Evolutionary conservation across 2,113 vertebrate genomes (phyloP).

Genomic region (Strix uralensis): DNA sequence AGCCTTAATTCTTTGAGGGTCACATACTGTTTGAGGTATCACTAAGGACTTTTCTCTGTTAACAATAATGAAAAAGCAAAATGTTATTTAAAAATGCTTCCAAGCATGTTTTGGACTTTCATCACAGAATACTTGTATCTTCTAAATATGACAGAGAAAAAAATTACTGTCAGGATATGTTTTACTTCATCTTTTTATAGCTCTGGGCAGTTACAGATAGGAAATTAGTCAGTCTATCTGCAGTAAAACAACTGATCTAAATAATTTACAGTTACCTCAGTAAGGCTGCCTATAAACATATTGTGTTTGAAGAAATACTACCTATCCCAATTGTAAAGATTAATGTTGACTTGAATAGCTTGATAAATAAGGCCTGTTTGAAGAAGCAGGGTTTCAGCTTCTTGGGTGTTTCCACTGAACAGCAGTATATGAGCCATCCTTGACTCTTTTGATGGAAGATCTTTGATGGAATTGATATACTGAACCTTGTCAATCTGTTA

Average conservation of each 20-base stretch:
- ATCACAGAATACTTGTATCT: background rate
- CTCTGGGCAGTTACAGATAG: background rate
- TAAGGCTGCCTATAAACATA: background rate
- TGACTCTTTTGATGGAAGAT: constrained; percentile 91
- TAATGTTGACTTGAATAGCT: constrained; percentile 90
- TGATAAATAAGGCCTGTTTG: constrained; percentile 91
- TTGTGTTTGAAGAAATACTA: constrained; percentile 35
- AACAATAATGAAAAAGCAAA: background rate
- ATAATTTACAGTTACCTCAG: background rate
- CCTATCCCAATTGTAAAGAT: constrained; percentile 97
- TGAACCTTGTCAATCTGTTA: constrained; percentile 90
- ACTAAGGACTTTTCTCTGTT: background rate
- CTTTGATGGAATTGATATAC: constrained; percentile 91
- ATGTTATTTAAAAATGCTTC: background rate
- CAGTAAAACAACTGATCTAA: background rate
- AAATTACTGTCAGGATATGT: background rate
- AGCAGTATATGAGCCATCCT: constrained; percentile 87
- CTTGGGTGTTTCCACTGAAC: constrained; percentile 89
- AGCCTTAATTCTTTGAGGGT: constrained; percentile 13
- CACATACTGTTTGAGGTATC: background rate
- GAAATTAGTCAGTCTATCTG: background rate
- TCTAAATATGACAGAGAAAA: background rate
- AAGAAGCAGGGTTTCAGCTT: constrained; percentile 87
- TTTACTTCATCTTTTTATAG: background rate
- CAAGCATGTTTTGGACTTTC: background rate